Base-by-base conservation (phyloP, 2,888 invertebrate species). In the Tuberolachnus salignus region DNA sequence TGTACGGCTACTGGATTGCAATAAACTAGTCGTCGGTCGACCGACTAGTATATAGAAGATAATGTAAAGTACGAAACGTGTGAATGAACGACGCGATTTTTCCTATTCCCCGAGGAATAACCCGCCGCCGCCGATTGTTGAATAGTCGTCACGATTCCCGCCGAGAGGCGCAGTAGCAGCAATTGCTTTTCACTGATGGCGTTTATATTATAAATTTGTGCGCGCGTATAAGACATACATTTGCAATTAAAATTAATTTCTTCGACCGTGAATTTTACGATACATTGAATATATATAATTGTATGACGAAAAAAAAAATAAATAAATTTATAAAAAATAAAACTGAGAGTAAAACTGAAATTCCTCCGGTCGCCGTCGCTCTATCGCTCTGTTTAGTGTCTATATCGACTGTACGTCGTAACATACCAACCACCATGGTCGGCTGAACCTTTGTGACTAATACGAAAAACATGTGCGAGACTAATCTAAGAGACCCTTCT, bases 391-490 rank as follows among this genome's bases (percentile, higher is more conserved):
- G n/a, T 34, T 34, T 34, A 34, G 6, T 34, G 6, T 44, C n/a
- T 21, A 44, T 57, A 66, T 16, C 34, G 34, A 34, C 34, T 21
- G n/a, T n/a, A 23, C 11, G 23, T 26, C 16, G 46, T 67, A 66
- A 49, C 21, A 44, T 4, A 57, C 6, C n/a, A n/a, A n/a, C n/a
- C n/a, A n/a, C n/a, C 57, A 78, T 55, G 57, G 67, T 67, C 34
- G 67, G 19, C 46, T 78, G 57, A 67, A 78, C 75, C 67, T 78
- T 78, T 67, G 59, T 75, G 75, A 75, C 55, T 64, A 66, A 75
- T 57, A 67, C 19, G 66, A 16, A 34, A 66, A 55, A 75, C 66
- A 75, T 75, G 75, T 75, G 55, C 66, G 75, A 75, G 75, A 75
- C 75, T 75, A 75, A 75, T 75, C 67, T 46, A 19, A 75, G 13